Evolutionary conservation across 2,888 invertebrate species (phyloP), one percentile per base, ranked within the genome.

Genomic region (Chloroclystis v-ata): DNA sequence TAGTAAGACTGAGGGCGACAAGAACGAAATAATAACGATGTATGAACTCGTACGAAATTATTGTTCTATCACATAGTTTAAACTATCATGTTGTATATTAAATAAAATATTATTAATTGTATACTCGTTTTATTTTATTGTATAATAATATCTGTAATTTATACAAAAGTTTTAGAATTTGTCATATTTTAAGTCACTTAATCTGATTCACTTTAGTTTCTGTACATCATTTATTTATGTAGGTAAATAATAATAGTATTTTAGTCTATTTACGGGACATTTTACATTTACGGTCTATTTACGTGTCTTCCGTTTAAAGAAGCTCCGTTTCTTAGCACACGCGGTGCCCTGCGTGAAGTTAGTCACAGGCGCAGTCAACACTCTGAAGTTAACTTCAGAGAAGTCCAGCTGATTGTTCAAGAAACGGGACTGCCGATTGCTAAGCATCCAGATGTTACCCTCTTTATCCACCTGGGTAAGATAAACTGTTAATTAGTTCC

Each of bases 351-450:
- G 70, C 5, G 90, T 71, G 1, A 90, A 77, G 1, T 75, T 75
- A 9, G 72, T 51, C 0, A 85, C 76, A 0, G 89, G 82, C 1
- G 89, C 85, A 0, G 82, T 83, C 29, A 90, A 64, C 35, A 91
- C 76, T 47, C 90, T 76, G 69, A 91, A 95, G 77, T 95, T 95
- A 1, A 91, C 78, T 46, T 92, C 90, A 1, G 89, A 80, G 37
- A 89, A 88, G 67, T 93, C 89, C 61, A 94, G n/a, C 75, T 37
- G 6, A n/a, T 37, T n/a, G 68, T 92, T 90, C 12, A 94, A 78
- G 69, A 93, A 95, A 1, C 89, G 82, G 0, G 95, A 93, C 90
- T 95, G 92, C 47, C 90, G 89, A 70, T 95, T 92, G 6, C 94
- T 93, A 4, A 95, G 81, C 1, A 94, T 90, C 94, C 94, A 95